phyloP scores from a whole-genome alignment of 2,113 vertebrate species.

The Epinephelus cyanopodus region DNA sequence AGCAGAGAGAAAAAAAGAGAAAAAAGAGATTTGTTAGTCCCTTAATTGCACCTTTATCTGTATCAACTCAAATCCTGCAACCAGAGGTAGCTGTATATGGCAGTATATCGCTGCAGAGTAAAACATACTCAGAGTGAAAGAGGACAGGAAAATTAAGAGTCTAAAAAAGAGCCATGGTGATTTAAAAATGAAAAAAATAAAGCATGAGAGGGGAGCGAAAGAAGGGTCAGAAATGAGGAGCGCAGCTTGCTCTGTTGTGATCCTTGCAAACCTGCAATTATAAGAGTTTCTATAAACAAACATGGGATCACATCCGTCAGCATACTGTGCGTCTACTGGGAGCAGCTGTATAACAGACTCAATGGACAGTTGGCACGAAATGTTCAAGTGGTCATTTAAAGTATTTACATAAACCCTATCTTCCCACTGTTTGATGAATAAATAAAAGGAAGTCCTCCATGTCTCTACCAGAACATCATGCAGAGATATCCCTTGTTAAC shows the following conservation, averaged over 20 bases:
- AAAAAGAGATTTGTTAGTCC: slow-evolving; percentile 23
- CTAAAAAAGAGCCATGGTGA: neutral
- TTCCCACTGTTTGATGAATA: slow-evolving; percentile 65
- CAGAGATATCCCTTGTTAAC: slow-evolving; percentile 37
- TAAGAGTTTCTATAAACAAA: slow-evolving; percentile 76
- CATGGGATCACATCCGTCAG: slow-evolving; percentile 61
- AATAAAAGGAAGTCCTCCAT: slow-evolving; percentile 43
- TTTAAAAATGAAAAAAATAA: neutral
- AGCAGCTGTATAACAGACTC: slow-evolving; percentile 62
- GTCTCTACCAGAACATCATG: slow-evolving; percentile 27
- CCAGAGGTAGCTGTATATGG: neutral
- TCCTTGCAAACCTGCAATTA: slow-evolving; percentile 70
- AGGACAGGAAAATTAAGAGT: neutral
- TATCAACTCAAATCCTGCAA: neutral
- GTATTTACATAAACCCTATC: slow-evolving; percentile 74
- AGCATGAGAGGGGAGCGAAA: slow-evolving; percentile 4
- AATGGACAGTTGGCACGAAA: slow-evolving; percentile 70
- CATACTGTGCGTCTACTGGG: slow-evolving; percentile 51
- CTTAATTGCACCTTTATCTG: neutral
- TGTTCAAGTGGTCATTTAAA: slow-evolving; percentile 60
- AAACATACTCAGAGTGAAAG: neutral
- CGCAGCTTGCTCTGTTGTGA: slow-evolving; percentile 41
- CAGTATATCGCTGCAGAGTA: neutral
- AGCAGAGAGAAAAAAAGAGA: slow-evolving; percentile 25
- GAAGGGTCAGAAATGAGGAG: slow-evolving; percentile 23